Percentiles rank a stretch among this genome's conserved stretches.
These are phyloP conservation scores for Harpalus rubripes DNA, from an alignment of 2,888 invertebrate species.

Conservation along the genomic window DNA sequence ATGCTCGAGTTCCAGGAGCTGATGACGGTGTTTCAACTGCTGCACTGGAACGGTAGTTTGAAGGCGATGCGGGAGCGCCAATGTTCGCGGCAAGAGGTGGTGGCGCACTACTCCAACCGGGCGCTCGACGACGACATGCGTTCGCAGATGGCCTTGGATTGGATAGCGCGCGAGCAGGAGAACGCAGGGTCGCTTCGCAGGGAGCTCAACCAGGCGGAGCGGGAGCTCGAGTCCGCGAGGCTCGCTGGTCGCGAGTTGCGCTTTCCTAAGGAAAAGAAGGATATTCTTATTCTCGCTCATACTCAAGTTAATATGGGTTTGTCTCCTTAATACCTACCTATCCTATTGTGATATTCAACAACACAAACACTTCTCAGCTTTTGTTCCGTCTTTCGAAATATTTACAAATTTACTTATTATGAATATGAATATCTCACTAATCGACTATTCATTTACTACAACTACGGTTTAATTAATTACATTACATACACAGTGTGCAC, in stretches of 20 bases:
- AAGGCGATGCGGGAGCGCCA: constrained; percentile 97
- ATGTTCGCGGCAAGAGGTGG: constrained; percentile 95
- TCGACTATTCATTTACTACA: not conserved
- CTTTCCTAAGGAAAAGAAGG: constrained; percentile 97
- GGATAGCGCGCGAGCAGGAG: constrained; percentile 91
- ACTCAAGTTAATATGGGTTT: constrained; percentile 84
- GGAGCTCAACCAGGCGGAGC: constrained; percentile 91
- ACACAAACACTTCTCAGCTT: not conserved
- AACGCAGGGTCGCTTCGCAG: constrained; percentile 87
- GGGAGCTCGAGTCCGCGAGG: constrained; percentile 91
- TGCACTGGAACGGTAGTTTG: constrained; percentile 98
- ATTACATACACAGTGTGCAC: constrained; percentile 27
- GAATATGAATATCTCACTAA: constrained; percentile 14
- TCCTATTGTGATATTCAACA: constrained; percentile 60
- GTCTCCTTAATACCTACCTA: constrained; percentile 15
- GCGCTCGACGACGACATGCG: constrained; percentile 97
- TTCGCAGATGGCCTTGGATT: constrained; percentile 96
- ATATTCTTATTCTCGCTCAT: constrained; percentile 93
- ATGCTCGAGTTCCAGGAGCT: constrained; percentile 98
- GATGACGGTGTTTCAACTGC: constrained; percentile 97
- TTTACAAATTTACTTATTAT: not conserved
- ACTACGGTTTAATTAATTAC: constrained; percentile 17
- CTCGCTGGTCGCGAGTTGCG: constrained; percentile 93
- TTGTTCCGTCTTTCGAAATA: not conserved
- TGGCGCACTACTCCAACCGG: constrained; percentile 95